Base-by-base conservation (phyloP, 2,113 vertebrate species). In the Apteryx mantelli region DNA sequence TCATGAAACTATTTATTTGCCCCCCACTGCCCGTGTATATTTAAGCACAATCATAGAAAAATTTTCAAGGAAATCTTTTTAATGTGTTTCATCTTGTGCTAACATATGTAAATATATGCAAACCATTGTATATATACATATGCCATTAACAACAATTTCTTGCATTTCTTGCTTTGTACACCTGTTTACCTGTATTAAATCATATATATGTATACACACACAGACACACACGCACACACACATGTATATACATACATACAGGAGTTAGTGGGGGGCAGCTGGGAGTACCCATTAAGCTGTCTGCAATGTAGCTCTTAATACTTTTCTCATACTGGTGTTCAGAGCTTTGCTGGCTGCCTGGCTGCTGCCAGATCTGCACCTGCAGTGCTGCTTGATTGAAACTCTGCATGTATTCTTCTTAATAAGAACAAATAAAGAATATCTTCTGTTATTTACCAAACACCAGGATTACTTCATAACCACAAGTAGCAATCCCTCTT, bases 401-500 rank as follows among this genome's bases (percentile, higher is more conserved):
- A 83, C 83, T 81, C 91, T 88, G 76, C 75, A 19, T 92, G 78
- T 56, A n/a, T 89, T 88, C 77, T 42, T 96, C 85, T 94, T 97
- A 95, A 75, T 86, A 94, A 52, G 78, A 86, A 58, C 42, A 89
- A 96, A 92, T 88, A 88, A 95, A 89, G 50, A 89, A 64, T 91
- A 40, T 66, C 44, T 86, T 89, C 60, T 93, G 60, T 95, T 95
- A 83, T 93, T 97, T 91, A 93, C 88, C 68, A 93, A 95, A 95
- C 78, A 77, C 56, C 50, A 74, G 34, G 71, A 79, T 96, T 94
- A 80, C 70, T 96, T 79, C 61, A 92, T 89, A 95, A 42, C 53
- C 28, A 28, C 50, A 53, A 86, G 91, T 32, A 89, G 78, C 44
- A 76, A 24, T 81, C 28, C 28, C 17, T 93, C 14, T 82, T 86